Conservation (phyloP, 23 tunicate genomes). For the Oikopleura vanhoeffeni region DNA sequence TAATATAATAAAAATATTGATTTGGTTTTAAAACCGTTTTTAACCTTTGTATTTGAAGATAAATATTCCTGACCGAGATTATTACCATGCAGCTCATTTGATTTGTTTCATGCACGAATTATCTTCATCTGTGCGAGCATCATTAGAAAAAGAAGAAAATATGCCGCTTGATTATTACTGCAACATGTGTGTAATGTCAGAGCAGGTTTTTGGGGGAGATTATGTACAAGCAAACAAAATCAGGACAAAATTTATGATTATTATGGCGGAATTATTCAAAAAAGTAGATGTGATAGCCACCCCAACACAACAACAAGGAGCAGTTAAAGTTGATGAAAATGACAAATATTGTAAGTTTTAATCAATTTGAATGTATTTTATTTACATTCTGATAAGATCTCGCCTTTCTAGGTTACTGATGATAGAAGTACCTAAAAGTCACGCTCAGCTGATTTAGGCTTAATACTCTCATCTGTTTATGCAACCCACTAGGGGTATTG, state of each 20-base stretch:
- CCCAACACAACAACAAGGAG: not conserved
- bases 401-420: too few relatives aligned
- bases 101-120: not conserved
- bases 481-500: too few relatives aligned
- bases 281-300: conserved; percentile 4
- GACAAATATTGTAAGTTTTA: not conserved
- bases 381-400: too few relatives aligned
- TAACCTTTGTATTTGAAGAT: too few relatives aligned
- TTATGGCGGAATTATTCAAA: not conserved
- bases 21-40: too few relatives aligned
- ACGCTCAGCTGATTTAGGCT: too few relatives aligned
- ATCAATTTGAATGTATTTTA: too few relatives aligned
- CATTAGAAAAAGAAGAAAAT: not conserved
- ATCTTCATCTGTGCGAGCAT: not conserved
- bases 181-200: not conserved
- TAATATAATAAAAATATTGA: too few relatives aligned
- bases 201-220: not conserved
- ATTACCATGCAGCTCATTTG: not conserved
- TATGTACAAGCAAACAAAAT: not conserved
- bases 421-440: too few relatives aligned
- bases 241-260: not conserved
- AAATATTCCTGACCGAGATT: not conserved
- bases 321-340: not conserved
- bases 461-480: too few relatives aligned
- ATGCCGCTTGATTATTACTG: not conserved